phyloP scores from a whole-genome alignment of 2,888 invertebrate species.

The Biston betularia region DNA sequence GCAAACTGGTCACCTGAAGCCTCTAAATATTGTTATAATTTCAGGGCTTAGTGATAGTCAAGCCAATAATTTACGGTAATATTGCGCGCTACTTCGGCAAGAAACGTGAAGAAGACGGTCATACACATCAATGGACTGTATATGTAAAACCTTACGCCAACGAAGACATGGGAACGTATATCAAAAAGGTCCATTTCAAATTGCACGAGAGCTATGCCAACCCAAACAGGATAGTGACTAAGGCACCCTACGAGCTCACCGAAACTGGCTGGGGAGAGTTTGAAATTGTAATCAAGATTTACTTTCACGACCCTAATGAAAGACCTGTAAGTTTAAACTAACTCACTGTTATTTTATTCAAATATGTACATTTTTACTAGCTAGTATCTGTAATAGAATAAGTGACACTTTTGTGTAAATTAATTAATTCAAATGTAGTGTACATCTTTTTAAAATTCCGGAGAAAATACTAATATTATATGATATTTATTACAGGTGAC shows the following conservation, averaged over 20 bases:
- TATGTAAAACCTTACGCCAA: constrained; percentile 97
- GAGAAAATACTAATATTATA: background rate
- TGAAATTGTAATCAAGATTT: constrained; percentile 98
- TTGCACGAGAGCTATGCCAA: constrained; percentile 98
- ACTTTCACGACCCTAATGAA: constrained; percentile 98
- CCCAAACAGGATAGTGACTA: constrained; percentile 96
- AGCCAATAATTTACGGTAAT: constrained; percentile 98
- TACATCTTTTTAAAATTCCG: too few relatives aligned
- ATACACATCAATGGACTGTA: constrained; percentile 99
- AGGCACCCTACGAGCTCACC: constrained; percentile 98
- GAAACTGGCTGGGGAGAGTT: constrained; percentile 99
- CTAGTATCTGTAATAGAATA: too few relatives aligned
- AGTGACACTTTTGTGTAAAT: too few relatives aligned
- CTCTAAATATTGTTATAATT: constrained; percentile 47
- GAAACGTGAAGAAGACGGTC: constrained; percentile 98
- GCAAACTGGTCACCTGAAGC: too few relatives aligned
- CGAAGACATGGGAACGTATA: constrained; percentile 96
- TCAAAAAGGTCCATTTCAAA: constrained; percentile 98
- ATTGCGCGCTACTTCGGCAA: constrained; percentile 98
- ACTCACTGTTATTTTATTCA: too few relatives aligned
- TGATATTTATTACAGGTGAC: constrained; percentile 90
- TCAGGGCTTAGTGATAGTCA: constrained; percentile 94
- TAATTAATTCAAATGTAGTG: too few relatives aligned
- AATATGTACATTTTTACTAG: background rate
- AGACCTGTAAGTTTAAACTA: constrained; percentile 89